Evolutionary conservation across 2,888 invertebrate genomes (phyloP).

Genomic region (Uropetala carovei): DNA sequence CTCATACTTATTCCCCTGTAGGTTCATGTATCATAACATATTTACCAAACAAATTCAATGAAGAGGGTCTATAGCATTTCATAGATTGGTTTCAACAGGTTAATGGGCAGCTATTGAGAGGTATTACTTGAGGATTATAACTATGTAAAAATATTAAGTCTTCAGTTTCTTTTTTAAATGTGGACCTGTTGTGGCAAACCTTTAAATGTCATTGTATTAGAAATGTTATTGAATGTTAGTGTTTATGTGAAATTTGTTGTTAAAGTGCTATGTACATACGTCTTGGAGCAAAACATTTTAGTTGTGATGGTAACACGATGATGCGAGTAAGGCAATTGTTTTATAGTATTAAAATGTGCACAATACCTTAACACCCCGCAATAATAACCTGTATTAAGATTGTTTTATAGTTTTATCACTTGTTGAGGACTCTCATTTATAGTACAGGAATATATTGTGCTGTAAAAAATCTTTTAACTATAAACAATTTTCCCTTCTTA

Average conservation of each 20-base stretch:
- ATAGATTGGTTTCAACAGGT: background rate
- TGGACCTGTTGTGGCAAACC: background rate
- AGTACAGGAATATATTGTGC: background rate
- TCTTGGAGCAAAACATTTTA: background rate
- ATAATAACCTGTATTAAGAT: constrained; percentile 26
- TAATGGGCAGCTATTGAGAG: constrained; percentile 28
- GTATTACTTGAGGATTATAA: background rate
- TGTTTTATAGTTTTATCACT: constrained; percentile 48
- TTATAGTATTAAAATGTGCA: constrained; percentile 45
- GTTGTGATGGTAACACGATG: background rate
- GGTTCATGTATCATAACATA: background rate
- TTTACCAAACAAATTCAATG: background rate
- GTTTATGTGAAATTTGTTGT: constrained; percentile 47
- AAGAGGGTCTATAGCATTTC: background rate
- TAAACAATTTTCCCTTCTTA: background rate
- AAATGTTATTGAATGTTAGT: constrained; percentile 51
- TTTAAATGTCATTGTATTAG: constrained; percentile 47
- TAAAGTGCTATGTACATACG: constrained; percentile 44
- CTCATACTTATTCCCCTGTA: background rate
- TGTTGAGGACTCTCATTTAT: background rate
- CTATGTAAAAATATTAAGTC: constrained; percentile 5
- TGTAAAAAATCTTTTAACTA: background rate
- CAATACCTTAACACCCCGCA: constrained; percentile 32
- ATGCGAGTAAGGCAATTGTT: constrained; percentile 6
- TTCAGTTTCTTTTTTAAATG: constrained; percentile 13